Evolutionary conservation across 2,888 invertebrate genomes (phyloP).

Genomic region (Scelioninae gen. 1): DNA sequence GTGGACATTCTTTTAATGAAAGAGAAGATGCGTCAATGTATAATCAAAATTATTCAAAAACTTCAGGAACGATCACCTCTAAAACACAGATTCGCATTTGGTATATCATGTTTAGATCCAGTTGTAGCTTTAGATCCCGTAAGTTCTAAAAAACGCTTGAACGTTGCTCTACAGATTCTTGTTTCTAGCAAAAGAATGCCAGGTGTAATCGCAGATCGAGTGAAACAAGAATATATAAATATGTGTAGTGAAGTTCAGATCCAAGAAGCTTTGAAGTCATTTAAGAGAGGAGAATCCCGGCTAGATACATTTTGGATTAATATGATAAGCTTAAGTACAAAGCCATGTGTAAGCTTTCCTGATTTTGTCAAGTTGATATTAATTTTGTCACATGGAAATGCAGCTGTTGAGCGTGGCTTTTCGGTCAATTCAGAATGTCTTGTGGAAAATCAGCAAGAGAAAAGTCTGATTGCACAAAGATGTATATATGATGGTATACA

Average conservation of each 20-base stretch:
- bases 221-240: conserved; percentile 23
- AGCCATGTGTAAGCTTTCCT: conserved; percentile 6
- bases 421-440: background rate
- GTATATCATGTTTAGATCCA: background rate
- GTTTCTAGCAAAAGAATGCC: conserved; percentile 21
- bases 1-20: too few relatives aligned
- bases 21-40: too few relatives aligned
- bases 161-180: conserved; percentile 18
- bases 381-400: conserved; percentile 70
- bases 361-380: conserved; percentile 60
- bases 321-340: background rate
- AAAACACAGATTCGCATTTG: too few relatives aligned
- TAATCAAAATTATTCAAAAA: too few relatives aligned
- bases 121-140: background rate
- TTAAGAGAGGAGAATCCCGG: background rate
- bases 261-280: conserved; percentile 14
- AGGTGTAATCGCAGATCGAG: background rate
- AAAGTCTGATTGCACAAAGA: background rate
- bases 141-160: background rate
- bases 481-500: background rate
- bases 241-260: conserved; percentile 11
- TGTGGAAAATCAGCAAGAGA: background rate
- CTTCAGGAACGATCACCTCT: too few relatives aligned
- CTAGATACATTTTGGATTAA: background rate
- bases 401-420: conserved; percentile 52